These are phyloP conservation scores for Urocolius indicus DNA, from an alignment of 2,113 vertebrate genomes.

Conservation along the genomic window DNA sequence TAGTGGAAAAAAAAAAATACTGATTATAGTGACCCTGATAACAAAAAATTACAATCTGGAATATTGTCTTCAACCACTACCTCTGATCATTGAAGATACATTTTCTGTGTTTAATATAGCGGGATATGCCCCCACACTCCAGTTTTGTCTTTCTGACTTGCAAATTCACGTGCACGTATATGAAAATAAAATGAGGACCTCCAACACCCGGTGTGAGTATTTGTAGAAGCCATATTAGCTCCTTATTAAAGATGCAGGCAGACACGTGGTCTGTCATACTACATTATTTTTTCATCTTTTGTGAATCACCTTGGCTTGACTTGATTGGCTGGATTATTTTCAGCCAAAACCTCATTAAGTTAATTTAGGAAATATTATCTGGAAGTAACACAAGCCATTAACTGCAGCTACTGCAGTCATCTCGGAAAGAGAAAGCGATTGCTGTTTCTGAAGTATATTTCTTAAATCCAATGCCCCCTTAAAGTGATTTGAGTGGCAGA, in stretches of 20 bases:
- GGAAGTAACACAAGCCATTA: not conserved
- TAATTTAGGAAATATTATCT: not conserved
- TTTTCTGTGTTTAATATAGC: not conserved
- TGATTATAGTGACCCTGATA: not conserved
- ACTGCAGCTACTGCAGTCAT: not conserved
- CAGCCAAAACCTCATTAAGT: not conserved
- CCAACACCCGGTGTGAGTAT: not conserved
- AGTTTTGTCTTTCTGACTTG: not conserved
- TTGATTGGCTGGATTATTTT: not conserved
- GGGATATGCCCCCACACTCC: accelerated
- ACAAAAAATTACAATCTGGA: not conserved
- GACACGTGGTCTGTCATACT: not conserved
- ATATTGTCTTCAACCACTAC: not conserved
- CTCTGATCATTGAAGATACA: not conserved
- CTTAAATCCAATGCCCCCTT: not conserved
- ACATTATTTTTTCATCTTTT: not conserved
- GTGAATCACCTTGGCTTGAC: not conserved
- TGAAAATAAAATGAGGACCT: not conserved
- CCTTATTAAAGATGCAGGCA: not conserved
- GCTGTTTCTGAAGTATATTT: not conserved
- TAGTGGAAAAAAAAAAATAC: not conserved
- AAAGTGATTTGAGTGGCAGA: not conserved
- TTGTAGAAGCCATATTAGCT: not conserved
- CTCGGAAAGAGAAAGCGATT: not conserved
- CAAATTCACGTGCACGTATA: not conserved